Percentiles rank a stretch among this genome's conserved stretches.
phyloP scores from a whole-genome alignment of 2,888 invertebrate species.

The Bedellia somnulentella region DNA sequence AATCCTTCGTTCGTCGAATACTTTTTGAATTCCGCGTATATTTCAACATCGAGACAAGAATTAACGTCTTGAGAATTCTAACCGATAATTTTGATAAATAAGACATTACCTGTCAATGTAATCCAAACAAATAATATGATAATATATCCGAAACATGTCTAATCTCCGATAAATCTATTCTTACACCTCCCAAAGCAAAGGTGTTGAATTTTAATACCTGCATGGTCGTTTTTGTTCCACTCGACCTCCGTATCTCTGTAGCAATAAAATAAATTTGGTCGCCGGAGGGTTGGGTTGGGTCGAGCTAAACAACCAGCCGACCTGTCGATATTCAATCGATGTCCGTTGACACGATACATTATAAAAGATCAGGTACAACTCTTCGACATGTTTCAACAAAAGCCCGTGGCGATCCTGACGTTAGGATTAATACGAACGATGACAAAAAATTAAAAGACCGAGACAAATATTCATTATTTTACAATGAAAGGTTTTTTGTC shows the following conservation, averaged over 20 bases:
- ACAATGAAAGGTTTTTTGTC: constrained; percentile 38
- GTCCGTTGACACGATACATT: constrained; percentile 59
- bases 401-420: constrained; percentile 57
- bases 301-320: constrained; percentile 26
- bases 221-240: no score
- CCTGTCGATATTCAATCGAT: constrained; percentile 56
- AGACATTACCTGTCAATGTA: constrained; percentile 24
- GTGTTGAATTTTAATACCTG: constrained; percentile 60
- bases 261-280: constrained; percentile 60
- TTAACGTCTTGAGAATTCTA: no score
- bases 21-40: constrained; percentile 30
- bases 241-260: constrained; percentile 53
- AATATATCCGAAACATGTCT: constrained; percentile 33
- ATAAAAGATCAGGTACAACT: constrained; percentile 46
- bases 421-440: constrained; percentile 54
- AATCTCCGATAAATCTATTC: constrained; percentile 43
- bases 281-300: constrained; percentile 54
- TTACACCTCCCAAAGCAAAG: constrained; percentile 40
- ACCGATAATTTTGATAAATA: no score
- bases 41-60: no score
- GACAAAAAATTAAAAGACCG: constrained; percentile 32
- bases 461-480: constrained; percentile 34
- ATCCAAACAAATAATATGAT: constrained; percentile 36
- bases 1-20: constrained; percentile 12
- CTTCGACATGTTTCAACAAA: constrained; percentile 53